A percentile compares a stretch with the other conserved stretches of the same genome.
phyloP scores from a whole-genome alignment of 2,113 vertebrate genomes.

The Protomyctophum bolini region DNA sequence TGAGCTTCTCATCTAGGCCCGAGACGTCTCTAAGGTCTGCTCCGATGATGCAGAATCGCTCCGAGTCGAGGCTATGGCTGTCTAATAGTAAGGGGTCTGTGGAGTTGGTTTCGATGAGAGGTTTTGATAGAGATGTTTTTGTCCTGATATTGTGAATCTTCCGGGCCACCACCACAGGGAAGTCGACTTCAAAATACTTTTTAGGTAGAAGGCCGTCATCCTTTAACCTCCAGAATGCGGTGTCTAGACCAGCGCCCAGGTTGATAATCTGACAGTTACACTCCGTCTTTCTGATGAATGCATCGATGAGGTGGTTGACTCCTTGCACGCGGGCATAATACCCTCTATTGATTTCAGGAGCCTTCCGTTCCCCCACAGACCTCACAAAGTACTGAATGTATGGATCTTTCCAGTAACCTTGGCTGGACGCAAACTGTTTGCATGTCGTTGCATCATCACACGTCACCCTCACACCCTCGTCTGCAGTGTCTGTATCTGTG shows the following conservation, averaged over 20 bases:
- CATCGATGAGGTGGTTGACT: constrained; percentile 85
- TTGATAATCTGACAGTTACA: constrained; percentile 93
- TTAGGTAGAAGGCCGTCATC: constrained; percentile 91
- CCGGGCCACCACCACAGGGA: constrained; percentile 91
- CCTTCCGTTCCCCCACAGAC: constrained; percentile 91
- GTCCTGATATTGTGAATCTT: constrained; percentile 95
- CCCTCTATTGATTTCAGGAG: constrained; percentile 97
- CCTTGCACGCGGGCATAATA: constrained; percentile 95
- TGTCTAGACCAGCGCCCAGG: constrained; percentile 95
- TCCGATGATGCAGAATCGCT: constrained; percentile 88
- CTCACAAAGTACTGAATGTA: constrained; percentile 93
- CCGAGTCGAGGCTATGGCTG: constrained; percentile 89
- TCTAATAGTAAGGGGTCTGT: constrained; percentile 92
- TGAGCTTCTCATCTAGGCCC: constrained; percentile 88
- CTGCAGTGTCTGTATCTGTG: constrained; percentile 76
- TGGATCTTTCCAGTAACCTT: constrained; percentile 93
- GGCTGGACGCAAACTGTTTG: constrained; percentile 94
- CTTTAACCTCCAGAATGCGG: constrained; percentile 96
- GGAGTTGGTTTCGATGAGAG: constrained; percentile 92
- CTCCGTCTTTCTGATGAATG: constrained; percentile 87
- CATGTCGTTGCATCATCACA: constrained; percentile 93
- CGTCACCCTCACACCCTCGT: constrained; percentile 91
- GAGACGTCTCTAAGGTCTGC: constrained; percentile 88
- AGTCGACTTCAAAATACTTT: constrained; percentile 98
- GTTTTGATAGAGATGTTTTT: constrained; percentile 90